These are phyloP conservation scores for Monarcha castaneiventris DNA, from an alignment of 2,113 vertebrate species.

Conservation along the genomic window DNA sequence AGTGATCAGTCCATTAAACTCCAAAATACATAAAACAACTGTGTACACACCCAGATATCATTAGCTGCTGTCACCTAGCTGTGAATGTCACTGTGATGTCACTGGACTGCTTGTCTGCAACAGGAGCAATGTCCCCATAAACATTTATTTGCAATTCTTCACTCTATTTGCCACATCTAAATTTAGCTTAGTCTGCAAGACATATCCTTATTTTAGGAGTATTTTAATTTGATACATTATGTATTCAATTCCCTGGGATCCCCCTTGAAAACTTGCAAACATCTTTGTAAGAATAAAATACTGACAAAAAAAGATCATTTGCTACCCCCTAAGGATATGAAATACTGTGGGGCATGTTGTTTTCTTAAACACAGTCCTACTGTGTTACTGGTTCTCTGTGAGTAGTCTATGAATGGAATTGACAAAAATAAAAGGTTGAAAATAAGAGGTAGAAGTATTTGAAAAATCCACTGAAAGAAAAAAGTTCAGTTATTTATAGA, in stretches of 20 bases:
- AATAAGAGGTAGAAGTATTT: background rate
- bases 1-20: background rate
- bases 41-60: background rate
- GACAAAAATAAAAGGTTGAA: background rate
- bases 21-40: background rate
- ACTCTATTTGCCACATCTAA: background rate
- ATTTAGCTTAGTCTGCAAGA: background rate
- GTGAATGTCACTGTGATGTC: background rate
- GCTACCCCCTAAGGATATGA: background rate
- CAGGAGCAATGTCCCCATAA: background rate
- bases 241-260: background rate
- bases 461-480: background rate
- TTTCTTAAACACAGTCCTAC: background rate
- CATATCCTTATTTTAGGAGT: background rate
- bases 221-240: background rate
- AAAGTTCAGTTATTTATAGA: background rate
- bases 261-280: background rate
- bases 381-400: background rate
- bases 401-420: background rate
- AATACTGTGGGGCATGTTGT: background rate
- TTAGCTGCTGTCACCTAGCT: background rate
- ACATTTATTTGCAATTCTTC: background rate
- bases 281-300: background rate
- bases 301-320: background rate
- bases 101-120: background rate